These are phyloP conservation scores for Zaprionus camerounensis DNA, from an alignment of 1,140 invertebrate species.

Conservation along the genomic window DNA sequence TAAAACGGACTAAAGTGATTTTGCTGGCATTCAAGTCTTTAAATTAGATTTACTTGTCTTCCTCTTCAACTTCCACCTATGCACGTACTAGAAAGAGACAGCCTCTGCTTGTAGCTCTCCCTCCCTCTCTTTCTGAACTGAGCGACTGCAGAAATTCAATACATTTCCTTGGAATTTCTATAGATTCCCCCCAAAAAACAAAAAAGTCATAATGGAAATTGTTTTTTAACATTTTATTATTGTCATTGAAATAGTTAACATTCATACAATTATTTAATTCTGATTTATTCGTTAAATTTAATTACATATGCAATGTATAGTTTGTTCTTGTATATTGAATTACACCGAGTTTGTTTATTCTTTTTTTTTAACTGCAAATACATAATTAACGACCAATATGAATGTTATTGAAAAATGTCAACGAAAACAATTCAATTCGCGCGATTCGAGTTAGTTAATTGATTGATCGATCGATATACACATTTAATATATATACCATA, in stretches of 20 bases:
- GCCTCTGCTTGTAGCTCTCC: background rate
- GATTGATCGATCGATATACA: background rate
- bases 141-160: background rate
- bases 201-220: background rate
- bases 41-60: background rate
- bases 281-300: conserved; percentile 55
- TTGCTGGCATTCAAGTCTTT: too few species aligned
- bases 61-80: background rate
- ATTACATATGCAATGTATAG: conserved; percentile 66
- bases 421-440: background rate
- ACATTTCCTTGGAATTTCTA: background rate
- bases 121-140: background rate
- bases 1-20: too few species aligned
- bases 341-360: conserved; percentile 23
- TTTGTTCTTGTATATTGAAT: conserved; percentile 33
- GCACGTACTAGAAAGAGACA: background rate
- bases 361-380: conserved; percentile 16
- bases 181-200: background rate
- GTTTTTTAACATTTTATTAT: conserved; percentile 79
- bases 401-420: conserved; percentile 5
- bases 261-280: conserved; percentile 71
- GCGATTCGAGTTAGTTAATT: background rate
- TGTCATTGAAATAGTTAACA: conserved; percentile 82
- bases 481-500: background rate
- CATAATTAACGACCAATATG: conserved; percentile 6